Base-by-base conservation (phyloP, 1,140 invertebrate genomes). In the Cephus cinctus region DNA sequence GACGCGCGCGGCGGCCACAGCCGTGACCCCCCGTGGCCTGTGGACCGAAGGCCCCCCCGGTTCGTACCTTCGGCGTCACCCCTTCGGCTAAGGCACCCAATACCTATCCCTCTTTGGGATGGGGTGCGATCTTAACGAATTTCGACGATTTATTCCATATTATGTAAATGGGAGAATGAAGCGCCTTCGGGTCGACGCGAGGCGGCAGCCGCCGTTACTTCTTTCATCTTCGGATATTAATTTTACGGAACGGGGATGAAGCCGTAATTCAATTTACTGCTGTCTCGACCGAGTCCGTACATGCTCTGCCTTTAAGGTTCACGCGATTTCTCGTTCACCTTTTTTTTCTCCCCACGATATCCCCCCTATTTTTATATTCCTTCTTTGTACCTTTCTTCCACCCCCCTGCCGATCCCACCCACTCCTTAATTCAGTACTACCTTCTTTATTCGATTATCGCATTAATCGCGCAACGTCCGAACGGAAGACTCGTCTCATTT, bases 161-260 rank as follows among this genome's bases (percentile, higher is more conserved):
- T 59, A 63, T 63, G 57, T 62, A 58, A 61, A 65, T 61, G 47
- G 32, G 32, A 30, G 52, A 11, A 30, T 25, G 46, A 39, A 43
- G 27, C 12, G n/a, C 21, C 18, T n/a, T 20, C 39, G 25, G 39
- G 40, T 19, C 48, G 39, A 39, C 16, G 46, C 39, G 30, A 41
- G 42, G 36, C 45, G 19, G 44, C 35, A 22, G 16, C 39, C 32
- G 48, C 42, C 47, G 51, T 48, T 47, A 57, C 43, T 63, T 57
- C 54, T 63, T 60, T 64, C 60, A 60, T 64, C 61, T 64, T 63
- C 52, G 57, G 57, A 62, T 64, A 64, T 64, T 64, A 62, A 64
- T 64, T 63, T 63, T 52, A 57, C 46, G 43, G 47, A 56, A 56
- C 57, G 52, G 57, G 59, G 54, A 61, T 50, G 49, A 43, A 44